A percentile compares a stretch with the other conserved stretches of the same genome.
Evolutionary conservation across 2,888 invertebrate species (phyloP).

Genomic region (Fragum whitleyi): DNA sequence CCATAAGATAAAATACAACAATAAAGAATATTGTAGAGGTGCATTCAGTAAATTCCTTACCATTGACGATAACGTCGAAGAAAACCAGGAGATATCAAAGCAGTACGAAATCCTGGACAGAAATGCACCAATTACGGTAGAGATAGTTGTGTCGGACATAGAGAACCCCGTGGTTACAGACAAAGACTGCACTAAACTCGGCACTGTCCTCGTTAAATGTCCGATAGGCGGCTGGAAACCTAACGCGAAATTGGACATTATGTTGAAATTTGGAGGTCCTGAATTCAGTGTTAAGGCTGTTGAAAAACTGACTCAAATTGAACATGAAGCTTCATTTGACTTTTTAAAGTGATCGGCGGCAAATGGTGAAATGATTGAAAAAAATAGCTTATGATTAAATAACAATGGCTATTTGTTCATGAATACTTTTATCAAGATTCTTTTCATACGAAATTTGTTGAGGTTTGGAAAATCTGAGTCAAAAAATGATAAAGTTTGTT

Average conservation of each 20-base stretch:
- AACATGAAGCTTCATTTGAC: slow-evolving; percentile 47
- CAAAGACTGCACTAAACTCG: slow-evolving; percentile 39
- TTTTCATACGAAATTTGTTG: too few species aligned
- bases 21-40: slow-evolving; percentile 42
- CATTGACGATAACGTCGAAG: slow-evolving; percentile 36
- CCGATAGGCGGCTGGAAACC: slow-evolving; percentile 53
- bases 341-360: slow-evolving; percentile 31
- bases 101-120: slow-evolving; percentile 35
- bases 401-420: too few species aligned
- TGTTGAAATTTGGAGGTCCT: slow-evolving; percentile 55
- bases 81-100: slow-evolving; percentile 20
- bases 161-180: slow-evolving; percentile 47
- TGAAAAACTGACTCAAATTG: slow-evolving; percentile 28
- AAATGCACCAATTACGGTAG: slow-evolving; percentile 32
- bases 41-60: slow-evolving; percentile 52
- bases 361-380: neutral
- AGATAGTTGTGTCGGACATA: slow-evolving; percentile 42
- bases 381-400: too few species aligned
- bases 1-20: too few species aligned
- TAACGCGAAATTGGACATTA: slow-evolving; percentile 33
- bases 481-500: too few species aligned
- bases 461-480: too few species aligned
- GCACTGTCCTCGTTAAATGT: slow-evolving; percentile 34
- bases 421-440: too few species aligned
- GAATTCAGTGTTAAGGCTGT: slow-evolving; percentile 55